phyloP scores from a whole-genome alignment of 2,888 invertebrate genomes.

The Synergus itoensis region DNA sequence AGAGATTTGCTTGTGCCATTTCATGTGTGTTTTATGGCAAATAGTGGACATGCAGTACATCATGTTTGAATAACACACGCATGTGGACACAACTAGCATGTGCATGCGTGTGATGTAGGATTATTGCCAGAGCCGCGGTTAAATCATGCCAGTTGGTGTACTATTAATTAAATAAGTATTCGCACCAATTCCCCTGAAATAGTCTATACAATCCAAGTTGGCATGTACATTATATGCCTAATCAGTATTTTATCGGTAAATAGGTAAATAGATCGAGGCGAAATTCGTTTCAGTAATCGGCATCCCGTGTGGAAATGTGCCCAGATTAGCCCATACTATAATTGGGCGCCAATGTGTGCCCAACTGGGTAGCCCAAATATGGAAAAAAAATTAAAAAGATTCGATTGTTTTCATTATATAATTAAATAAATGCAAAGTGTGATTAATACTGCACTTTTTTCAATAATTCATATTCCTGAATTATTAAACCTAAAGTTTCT shows the following conservation, averaged over 20 bases:
- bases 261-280: background rate
- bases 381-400: too few relatives aligned
- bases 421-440: too few relatives aligned
- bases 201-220: background rate
- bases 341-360: too few relatives aligned
- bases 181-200: slow-evolving; percentile 32
- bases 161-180: slow-evolving; percentile 42
- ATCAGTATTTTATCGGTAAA: slow-evolving; percentile 11
- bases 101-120: slow-evolving; percentile 49
- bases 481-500: too few relatives aligned
- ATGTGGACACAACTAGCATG: background rate
- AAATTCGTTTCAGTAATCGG: slow-evolving; percentile 14
- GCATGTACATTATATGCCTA: slow-evolving; percentile 1
- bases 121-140: slow-evolving; percentile 48
- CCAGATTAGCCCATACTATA: too few relatives aligned
- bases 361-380: too few relatives aligned
- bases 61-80: slow-evolving; percentile 52
- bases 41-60: slow-evolving; percentile 46
- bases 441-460: too few relatives aligned
- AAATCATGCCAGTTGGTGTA: slow-evolving; percentile 48
- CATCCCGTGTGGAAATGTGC: too few relatives aligned
- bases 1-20: background rate
- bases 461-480: too few relatives aligned
- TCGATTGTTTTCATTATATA: too few relatives aligned
- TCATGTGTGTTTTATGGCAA: slow-evolving; percentile 41